Conservation (phyloP, 1,140 invertebrate species). For the Amphibalanus amphitrite region DNA sequence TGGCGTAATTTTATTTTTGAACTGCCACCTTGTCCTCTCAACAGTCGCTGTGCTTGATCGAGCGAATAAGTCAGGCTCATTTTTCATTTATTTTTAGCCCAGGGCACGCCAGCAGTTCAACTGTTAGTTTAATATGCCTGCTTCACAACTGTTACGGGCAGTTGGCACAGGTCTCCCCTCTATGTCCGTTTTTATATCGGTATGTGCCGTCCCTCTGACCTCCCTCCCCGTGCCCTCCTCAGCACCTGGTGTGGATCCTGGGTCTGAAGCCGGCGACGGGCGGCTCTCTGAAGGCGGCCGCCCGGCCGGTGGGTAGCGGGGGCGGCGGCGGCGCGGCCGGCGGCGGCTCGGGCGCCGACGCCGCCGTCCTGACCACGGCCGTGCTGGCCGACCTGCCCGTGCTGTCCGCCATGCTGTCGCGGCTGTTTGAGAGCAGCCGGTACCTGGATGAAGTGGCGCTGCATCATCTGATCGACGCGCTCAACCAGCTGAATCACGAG, state of each 20-base stretch:
- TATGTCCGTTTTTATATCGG: too few species aligned
- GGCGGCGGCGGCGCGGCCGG: slow-evolving; percentile 34
- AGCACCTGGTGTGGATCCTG: slow-evolving; percentile 96
- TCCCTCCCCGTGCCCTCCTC: slow-evolving; percentile 22
- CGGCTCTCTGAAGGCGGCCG: slow-evolving; percentile 60
- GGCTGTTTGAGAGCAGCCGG: slow-evolving; percentile 86
- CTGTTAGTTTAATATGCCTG: too few species aligned
- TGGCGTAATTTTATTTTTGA: too few species aligned
- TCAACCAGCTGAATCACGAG: slow-evolving; percentile 89
- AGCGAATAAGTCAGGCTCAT: too few species aligned
- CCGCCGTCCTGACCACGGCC: slow-evolving; percentile 79
- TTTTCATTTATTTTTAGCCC: too few species aligned
- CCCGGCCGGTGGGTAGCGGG: slow-evolving; percentile 24
- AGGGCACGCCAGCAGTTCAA: too few species aligned
- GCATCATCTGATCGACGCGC: slow-evolving; percentile 88
- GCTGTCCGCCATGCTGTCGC: slow-evolving; percentile 75
- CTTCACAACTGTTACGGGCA: too few species aligned
- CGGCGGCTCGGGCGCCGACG: too few species aligned
- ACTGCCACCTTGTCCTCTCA: too few species aligned
- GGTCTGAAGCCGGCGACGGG: slow-evolving; percentile 84
- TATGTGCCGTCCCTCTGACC: too few species aligned
- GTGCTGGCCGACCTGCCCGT: slow-evolving; percentile 91
- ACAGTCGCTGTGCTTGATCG: too few species aligned
- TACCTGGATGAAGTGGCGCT: slow-evolving; percentile 85
- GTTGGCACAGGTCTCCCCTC: too few species aligned